phyloP scores from a whole-genome alignment of 2,113 vertebrate species.

The Monarcha castaneiventris region DNA sequence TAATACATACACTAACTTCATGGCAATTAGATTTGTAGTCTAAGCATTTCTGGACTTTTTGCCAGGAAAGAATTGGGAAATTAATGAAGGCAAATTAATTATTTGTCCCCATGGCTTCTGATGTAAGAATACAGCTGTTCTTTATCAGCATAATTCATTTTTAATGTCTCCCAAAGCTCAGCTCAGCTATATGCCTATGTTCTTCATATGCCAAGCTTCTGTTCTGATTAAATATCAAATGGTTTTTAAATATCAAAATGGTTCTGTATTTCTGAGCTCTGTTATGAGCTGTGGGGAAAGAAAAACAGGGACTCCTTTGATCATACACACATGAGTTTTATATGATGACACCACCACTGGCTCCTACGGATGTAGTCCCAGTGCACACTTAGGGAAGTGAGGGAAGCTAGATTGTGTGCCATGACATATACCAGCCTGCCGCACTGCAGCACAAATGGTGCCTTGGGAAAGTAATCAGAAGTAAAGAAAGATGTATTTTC shows the following conservation, averaged over 20 bases:
- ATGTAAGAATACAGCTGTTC: constrained; percentile 50
- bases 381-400: background rate
- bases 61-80: constrained; percentile 26
- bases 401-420: background rate
- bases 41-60: constrained; percentile 29
- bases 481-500: background rate
- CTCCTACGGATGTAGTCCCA: background rate
- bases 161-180: constrained; percentile 30
- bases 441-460: background rate
- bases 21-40: background rate
- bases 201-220: constrained; percentile 12
- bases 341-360: background rate
- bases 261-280: background rate
- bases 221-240: constrained; percentile 38
- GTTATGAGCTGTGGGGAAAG: background rate
- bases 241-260: background rate
- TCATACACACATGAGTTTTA: background rate
- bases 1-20: background rate
- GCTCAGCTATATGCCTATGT: background rate
- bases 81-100: constrained; percentile 45
- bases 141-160: constrained; percentile 43
- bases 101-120: constrained; percentile 40
- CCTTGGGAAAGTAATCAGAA: background rate
- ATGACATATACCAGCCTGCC: background rate
- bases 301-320: background rate